A percentile compares a stretch with the other conserved stretches of the same genome.
Conservation (phyloP, 2,888 invertebrate species). For the Andrena flavipes region DNA sequence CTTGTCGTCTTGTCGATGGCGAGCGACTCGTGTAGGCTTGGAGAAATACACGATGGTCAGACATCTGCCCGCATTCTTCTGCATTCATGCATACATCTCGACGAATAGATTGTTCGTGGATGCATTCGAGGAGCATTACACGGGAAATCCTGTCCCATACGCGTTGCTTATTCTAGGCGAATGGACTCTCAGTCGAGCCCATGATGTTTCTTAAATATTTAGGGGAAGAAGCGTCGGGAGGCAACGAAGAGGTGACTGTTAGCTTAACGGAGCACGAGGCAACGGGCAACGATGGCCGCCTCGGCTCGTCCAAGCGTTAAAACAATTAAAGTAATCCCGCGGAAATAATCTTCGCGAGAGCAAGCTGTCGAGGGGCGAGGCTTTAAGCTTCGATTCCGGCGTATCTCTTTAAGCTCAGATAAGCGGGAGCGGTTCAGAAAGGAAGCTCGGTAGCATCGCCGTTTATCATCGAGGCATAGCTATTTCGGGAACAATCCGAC, state of each 20-base stretch:
- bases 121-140: no score
- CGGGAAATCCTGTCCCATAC: no score
- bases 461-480: slow-evolving; percentile 61
- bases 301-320: slow-evolving; percentile 33
- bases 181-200: neutral
- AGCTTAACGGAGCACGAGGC: slow-evolving; percentile 4
- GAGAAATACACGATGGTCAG: neutral
- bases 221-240: neutral
- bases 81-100: neutral
- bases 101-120: no score
- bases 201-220: neutral
- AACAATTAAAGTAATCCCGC: slow-evolving; percentile 59
- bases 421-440: slow-evolving; percentile 50
- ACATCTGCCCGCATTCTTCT: neutral
- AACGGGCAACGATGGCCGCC: neutral
- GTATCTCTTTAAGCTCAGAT: slow-evolving; percentile 61
- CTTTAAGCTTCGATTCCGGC: slow-evolving; percentile 50
- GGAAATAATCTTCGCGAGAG: slow-evolving; percentile 56
- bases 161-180: no score
- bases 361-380: slow-evolving; percentile 31
- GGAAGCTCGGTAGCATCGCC: slow-evolving; percentile 41
- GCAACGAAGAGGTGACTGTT: neutral
- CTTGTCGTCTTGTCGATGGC: slow-evolving; percentile 32
- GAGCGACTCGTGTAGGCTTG: neutral
- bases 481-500: slow-evolving; percentile 61